Evolutionary conservation across 2,797 vertebrate species (phyloP).

Genomic region (Halcyon badia): DNA sequence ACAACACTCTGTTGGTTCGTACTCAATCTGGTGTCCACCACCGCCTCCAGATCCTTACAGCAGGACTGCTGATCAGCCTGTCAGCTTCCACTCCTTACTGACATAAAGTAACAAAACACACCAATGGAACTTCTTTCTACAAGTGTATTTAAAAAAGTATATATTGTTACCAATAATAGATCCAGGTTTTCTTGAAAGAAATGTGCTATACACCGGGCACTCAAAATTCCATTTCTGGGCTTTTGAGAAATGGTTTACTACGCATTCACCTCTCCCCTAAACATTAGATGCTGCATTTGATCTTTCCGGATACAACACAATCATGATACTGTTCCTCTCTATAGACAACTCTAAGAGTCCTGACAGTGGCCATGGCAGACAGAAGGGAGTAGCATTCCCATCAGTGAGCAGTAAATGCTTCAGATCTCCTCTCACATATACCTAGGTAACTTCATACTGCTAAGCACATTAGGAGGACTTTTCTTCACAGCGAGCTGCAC

Average conservation of each 20-base stretch:
- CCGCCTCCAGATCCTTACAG: not conserved
- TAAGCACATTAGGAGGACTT: not conserved
- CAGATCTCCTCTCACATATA: not conserved
- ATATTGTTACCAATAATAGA: not conserved
- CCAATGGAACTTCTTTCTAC: not conserved
- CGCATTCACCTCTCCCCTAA: not conserved
- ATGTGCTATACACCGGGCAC: not conserved
- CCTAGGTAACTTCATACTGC: not conserved
- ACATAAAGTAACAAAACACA: not conserved
- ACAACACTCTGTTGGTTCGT: not conserved
- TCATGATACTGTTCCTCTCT: not conserved
- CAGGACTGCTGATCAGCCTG: not conserved
- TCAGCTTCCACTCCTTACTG: not conserved
- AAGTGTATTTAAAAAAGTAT: not conserved
- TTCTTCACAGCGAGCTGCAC: not conserved
- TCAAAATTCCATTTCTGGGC: not conserved
- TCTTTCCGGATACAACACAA: not conserved
- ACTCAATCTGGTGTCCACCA: not conserved
- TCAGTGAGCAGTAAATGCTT: not conserved
- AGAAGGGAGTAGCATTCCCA: not conserved
- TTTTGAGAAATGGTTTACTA: not conserved
- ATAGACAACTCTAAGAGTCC: not conserved
- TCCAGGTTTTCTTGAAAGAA: not conserved
- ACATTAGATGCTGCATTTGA: not conserved
- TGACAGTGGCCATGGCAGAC: not conserved